A percentile compares a stretch with the other conserved stretches of the same genome.
phyloP scores from a whole-genome alignment of 2,797 vertebrate genomes.

The Cyprinodon diabolis region DNA sequence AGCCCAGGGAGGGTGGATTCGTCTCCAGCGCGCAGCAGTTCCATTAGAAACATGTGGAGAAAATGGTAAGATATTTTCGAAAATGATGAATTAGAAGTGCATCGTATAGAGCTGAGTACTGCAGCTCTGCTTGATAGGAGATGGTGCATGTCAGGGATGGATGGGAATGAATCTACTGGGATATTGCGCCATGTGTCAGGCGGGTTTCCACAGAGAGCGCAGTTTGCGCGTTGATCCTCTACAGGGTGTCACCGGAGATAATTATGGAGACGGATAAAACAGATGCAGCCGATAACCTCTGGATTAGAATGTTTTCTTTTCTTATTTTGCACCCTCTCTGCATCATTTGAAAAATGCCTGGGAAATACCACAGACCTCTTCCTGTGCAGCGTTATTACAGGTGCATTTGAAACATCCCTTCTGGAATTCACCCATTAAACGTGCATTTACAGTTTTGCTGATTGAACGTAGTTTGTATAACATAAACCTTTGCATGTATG shows the following conservation, averaged over 20 bases:
- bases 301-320: background rate
- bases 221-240: constrained; percentile 16
- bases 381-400: background rate
- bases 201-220: constrained; percentile 9
- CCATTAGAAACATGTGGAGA: background rate
- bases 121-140: background rate
- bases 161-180: constrained; percentile 23
- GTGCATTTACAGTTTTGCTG: background rate
- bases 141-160: background rate
- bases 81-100: background rate
- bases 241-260: background rate
- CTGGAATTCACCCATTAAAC: background rate
- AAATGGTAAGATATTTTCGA: constrained; percentile 48
- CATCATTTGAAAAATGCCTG: background rate
- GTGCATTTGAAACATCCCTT: background rate
- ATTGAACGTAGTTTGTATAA: background rate
- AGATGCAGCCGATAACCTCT: background rate
- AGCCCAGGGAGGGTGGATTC: constrained; percentile 4
- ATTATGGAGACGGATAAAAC: background rate
- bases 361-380: background rate
- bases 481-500: constrained; percentile 2
- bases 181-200: constrained; percentile 61
- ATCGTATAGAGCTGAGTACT: background rate
- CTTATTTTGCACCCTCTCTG: too few species aligned
- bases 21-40: constrained; percentile 10